Conservation (phyloP, 1,140 invertebrate species). For the Nymphalis io region DNA sequence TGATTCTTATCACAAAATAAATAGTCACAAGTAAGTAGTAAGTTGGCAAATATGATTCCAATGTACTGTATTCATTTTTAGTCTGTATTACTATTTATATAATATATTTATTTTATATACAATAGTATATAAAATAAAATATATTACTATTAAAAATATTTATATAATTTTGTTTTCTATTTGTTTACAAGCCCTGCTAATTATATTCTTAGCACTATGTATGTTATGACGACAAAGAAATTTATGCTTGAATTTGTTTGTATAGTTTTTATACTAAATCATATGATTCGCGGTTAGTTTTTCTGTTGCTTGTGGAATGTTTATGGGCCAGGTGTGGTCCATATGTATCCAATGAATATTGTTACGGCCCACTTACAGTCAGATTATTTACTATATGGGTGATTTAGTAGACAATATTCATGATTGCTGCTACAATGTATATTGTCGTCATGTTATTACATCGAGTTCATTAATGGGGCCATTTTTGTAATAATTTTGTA, state of each 20-base stretch:
- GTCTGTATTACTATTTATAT: background rate
- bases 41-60: background rate
- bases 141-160: too few species aligned
- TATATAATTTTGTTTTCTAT: too few species aligned
- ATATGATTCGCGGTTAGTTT: background rate
- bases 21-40: conserved; percentile 1
- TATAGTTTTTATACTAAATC: background rate
- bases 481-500: too few species aligned
- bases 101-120: too few species aligned
- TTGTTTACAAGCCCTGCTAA: background rate
- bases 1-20: conserved; percentile 10
- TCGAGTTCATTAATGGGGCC: too few species aligned
- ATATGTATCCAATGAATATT: background rate
- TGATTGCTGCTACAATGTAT: conserved; percentile 6
- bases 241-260: too few species aligned
- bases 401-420: conserved; percentile 35
- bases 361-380: conserved; percentile 32
- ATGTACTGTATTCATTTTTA: background rate
- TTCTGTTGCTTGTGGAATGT: background rate
- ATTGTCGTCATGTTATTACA: too few species aligned
- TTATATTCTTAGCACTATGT: background rate
- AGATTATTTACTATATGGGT: conserved; percentile 46
- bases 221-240: background rate
- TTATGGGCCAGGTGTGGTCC: conserved; percentile 20
- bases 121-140: too few species aligned